Base-by-base conservation (phyloP, 2,888 invertebrate species). In the Apoda limacodes region DNA sequence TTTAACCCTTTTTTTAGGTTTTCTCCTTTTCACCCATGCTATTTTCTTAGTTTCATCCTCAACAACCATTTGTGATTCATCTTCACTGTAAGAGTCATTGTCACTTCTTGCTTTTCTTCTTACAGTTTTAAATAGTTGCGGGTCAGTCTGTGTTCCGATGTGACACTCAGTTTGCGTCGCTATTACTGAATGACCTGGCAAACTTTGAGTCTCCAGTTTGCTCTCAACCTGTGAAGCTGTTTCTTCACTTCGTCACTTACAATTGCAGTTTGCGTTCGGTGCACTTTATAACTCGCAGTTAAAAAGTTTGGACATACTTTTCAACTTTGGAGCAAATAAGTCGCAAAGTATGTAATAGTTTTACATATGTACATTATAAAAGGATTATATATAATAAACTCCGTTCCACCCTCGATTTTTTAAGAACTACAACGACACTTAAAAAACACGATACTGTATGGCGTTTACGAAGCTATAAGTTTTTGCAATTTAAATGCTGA, bases 141-240 rank as follows among this genome's bases (percentile, higher is more conserved):
- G 83, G 42, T 90, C 89, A 0, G 92, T 92, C 67, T 93, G 92
- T 0, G 92, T 92, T n/a, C 88, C 88, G 10, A 88, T 86, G 29
- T 91, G 88, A 50, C 90, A 87, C 54, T 92, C 92, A 1, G 93
- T 93, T 70, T 93, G 93, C 0, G 93, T 93, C 2, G 90, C 89
- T 60, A 87, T 87, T 10, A 82, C 82, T 4, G 85, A 83, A 45
- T 86, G 86, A 2, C 88, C 92, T n/a, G 93, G 93, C 46, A 93
- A 81, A 60, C 92, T 92, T 67, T 93, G 92, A 0, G 93, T 93
- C 69, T 93, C 93, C 39, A 91, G 62, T 45, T 84, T 82, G 30
- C 82, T 76, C 64, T 86, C 85, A 31, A 81, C 76, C 55, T 82
- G 82, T 9, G 82, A 82, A 33, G 83, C 83, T 22, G 84, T 76